Percentiles rank a stretch among this genome's conserved stretches.
Evolutionary conservation across 2,113 vertebrate species (phyloP).

Genomic region (Abramis brama): DNA sequence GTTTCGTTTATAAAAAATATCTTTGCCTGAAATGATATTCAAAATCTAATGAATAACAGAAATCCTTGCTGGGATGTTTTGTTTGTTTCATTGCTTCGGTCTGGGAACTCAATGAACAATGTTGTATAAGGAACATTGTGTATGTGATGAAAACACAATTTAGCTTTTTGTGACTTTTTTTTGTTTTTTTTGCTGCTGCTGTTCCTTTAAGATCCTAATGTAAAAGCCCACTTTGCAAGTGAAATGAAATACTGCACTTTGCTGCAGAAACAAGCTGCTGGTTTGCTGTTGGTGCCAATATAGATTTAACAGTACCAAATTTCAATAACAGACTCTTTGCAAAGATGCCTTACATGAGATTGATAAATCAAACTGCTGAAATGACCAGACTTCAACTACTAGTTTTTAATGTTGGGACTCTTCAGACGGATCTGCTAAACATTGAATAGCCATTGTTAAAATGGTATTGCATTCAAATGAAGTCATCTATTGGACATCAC

Average conservation of each 20-base stretch:
- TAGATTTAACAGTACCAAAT: background rate
- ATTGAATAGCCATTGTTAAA: background rate
- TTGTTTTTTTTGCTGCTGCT: background rate
- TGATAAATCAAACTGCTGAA: background rate
- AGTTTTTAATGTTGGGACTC: background rate
- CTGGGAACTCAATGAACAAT: background rate
- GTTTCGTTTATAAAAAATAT: too few relatives aligned
- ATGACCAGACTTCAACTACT: background rate
- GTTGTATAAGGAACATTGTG: background rate
- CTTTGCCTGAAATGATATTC: slow-evolving; percentile 35
- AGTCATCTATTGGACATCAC: background rate
- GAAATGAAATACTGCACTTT: background rate
- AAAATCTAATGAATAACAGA: slow-evolving; percentile 58
- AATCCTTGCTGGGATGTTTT: slow-evolving; percentile 49
- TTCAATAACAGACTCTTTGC: background rate
- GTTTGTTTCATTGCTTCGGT: background rate
- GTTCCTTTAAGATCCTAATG: background rate
- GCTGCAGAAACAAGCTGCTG: background rate
- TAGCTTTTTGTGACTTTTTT: background rate
- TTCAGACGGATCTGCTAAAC: background rate
- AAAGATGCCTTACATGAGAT: background rate
- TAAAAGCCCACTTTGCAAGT: background rate
- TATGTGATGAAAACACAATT: too few relatives aligned
- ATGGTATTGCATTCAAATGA: background rate
- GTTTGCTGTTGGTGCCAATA: background rate